Evolutionary conservation across 1,140 invertebrate genomes (phyloP).

Genomic region (Himalopsyche phryganea): DNA sequence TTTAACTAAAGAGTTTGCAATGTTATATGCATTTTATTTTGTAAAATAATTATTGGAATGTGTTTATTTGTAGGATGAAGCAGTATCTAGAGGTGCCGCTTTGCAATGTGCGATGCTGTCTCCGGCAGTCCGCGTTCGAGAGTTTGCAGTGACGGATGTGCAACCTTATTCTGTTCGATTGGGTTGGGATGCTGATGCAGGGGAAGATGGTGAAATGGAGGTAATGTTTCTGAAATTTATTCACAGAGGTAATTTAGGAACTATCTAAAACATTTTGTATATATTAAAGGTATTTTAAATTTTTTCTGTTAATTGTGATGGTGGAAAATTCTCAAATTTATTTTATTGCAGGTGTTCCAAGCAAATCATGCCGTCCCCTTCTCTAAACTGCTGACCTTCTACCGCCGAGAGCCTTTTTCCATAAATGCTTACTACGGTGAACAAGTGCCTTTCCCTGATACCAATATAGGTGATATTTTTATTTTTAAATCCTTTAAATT

Average conservation of each 20-base stretch:
- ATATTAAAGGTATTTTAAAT: too few species aligned
- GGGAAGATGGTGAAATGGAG: constrained; percentile 66
- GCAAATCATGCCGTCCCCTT: constrained; percentile 87
- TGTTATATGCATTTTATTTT: too few species aligned
- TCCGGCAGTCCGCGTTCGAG: constrained; percentile 91
- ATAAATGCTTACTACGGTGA: constrained; percentile 79
- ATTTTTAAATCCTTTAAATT: too few species aligned
- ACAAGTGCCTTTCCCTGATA: constrained; percentile 68
- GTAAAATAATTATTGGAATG: too few species aligned
- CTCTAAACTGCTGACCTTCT: constrained; percentile 92
- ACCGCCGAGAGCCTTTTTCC: constrained; percentile 80
- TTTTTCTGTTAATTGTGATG: too few species aligned
- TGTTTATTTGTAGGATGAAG: constrained; percentile 76
- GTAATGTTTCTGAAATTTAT: constrained; percentile 34
- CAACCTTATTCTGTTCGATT: constrained; percentile 89
- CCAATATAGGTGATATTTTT: constrained; percentile 68
- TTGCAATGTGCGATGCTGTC: constrained; percentile 96
- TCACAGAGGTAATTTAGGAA: not conserved
- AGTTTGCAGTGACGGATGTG: constrained; percentile 90
- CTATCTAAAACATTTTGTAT: not conserved
- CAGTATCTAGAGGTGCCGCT: constrained; percentile 92
- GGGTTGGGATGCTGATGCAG: constrained; percentile 74
- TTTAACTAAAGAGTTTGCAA: too few species aligned
- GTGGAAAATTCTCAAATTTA: too few species aligned
- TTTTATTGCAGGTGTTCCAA: constrained; percentile 78